phyloP scores from a whole-genome alignment of 1,140 invertebrate genomes.

The Nylanderia fulva region DNA sequence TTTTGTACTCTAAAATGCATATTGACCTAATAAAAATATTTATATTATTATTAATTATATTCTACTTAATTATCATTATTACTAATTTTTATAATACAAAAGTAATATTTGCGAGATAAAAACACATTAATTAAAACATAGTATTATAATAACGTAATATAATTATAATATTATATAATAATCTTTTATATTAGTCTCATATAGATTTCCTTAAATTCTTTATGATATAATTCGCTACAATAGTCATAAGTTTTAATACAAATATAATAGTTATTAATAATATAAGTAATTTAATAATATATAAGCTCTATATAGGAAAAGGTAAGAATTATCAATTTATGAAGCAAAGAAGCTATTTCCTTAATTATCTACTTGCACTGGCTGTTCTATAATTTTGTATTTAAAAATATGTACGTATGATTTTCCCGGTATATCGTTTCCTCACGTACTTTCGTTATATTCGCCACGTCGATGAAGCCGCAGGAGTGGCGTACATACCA shows the following conservation, averaged over 20 bases:
- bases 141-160: no score
- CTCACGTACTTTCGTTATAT: background rate
- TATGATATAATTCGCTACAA: background rate
- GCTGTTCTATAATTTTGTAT: background rate
- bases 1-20: background rate
- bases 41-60: background rate
- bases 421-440: conserved; percentile 1
- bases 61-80: background rate
- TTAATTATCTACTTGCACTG: background rate
- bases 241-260: background rate
- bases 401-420: background rate
- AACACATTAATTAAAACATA: background rate
- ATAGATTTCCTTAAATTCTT: background rate
- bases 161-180: background rate
- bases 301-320: background rate
- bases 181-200: background rate
- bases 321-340: background rate
- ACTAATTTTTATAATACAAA: background rate
- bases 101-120: background rate
- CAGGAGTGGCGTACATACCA: conserved; percentile 45
- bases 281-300: background rate
- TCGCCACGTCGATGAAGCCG: background rate
- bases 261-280: background rate
- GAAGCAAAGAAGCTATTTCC: background rate
- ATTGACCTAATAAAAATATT: background rate